These are phyloP conservation scores for Pelodytes ibericus DNA, from an alignment of 2,797 vertebrate species.

Conservation along the genomic window DNA sequence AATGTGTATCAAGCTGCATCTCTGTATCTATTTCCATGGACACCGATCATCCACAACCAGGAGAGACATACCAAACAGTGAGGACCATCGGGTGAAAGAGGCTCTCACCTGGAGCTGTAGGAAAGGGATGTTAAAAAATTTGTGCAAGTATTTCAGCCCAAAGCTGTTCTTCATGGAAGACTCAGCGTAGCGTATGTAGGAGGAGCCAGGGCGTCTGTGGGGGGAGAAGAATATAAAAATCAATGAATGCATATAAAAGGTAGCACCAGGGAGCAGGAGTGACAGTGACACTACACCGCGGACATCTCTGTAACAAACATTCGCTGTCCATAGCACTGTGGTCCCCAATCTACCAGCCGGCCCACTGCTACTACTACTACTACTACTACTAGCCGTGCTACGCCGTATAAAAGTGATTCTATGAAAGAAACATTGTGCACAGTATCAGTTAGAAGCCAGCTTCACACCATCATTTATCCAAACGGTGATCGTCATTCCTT, in stretches of 20 bases:
- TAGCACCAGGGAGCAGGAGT: neutral
- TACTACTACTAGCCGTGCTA: no score
- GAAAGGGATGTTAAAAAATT: slow-evolving; percentile 98
- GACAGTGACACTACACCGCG: neutral
- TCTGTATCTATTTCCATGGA: no score
- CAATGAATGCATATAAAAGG: neutral
- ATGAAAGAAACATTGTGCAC: no score
- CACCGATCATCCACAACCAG: neutral
- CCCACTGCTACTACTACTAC: no score
- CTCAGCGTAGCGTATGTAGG: slow-evolving; percentile 96
- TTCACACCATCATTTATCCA: no score
- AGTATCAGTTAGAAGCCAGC: no score
- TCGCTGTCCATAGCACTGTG: no score
- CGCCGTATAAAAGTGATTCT: no score
- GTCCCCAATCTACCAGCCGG: no score
- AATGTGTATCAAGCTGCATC: no score
- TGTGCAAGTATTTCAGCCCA: slow-evolving; percentile 94
- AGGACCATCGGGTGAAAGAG: neutral
- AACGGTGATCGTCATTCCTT: no score
- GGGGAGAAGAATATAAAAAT: neutral
- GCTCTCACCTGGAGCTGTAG: slow-evolving; percentile 91
- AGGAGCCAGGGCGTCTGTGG: slow-evolving; percentile 88
- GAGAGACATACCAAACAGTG: neutral
- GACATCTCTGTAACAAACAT: no score
- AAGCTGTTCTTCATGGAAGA: slow-evolving; percentile 99